Conservation (phyloP, 2,113 vertebrate genomes). For the Patagioenas fasciata region DNA sequence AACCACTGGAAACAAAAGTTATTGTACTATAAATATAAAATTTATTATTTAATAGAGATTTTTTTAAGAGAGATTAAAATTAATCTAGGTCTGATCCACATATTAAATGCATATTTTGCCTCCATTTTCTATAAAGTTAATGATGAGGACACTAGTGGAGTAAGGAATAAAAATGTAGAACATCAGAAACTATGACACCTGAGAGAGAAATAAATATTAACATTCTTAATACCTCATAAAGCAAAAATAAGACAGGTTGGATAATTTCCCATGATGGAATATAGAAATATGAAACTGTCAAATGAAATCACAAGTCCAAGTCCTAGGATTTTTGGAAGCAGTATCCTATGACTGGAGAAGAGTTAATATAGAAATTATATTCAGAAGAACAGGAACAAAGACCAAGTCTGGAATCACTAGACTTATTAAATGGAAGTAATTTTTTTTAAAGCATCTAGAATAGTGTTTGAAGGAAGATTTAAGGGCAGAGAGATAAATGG, state of each 20-base stretch:
- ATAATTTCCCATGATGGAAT: not conserved
- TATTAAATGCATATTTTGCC: not conserved
- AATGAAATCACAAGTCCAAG: not conserved
- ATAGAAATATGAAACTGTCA: not conserved
- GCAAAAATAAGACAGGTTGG: not conserved
- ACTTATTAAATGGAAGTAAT: not conserved
- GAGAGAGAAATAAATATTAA: conserved; percentile 18
- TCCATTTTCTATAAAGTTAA: not conserved
- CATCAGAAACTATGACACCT: not conserved
- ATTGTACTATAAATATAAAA: not conserved
- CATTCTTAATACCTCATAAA: conserved; percentile 11
- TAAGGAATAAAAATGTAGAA: not conserved
- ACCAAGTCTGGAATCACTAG: not conserved
- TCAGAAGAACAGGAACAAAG: not conserved
- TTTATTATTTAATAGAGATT: not conserved
- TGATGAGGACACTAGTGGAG: not conserved
- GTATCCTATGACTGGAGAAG: not conserved
- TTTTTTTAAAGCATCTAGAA: not conserved
- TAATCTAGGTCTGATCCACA: not conserved
- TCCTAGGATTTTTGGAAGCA: not conserved
- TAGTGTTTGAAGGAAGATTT: not conserved
- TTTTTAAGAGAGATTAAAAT: not conserved
- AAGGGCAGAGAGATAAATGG: not conserved
- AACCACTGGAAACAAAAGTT: not conserved
- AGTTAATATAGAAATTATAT: not conserved